Evolutionary conservation across 2,113 vertebrate genomes (phyloP), one percentile per base, ranked within the genome.

Genomic region (Talpa occidentalis): DNA sequence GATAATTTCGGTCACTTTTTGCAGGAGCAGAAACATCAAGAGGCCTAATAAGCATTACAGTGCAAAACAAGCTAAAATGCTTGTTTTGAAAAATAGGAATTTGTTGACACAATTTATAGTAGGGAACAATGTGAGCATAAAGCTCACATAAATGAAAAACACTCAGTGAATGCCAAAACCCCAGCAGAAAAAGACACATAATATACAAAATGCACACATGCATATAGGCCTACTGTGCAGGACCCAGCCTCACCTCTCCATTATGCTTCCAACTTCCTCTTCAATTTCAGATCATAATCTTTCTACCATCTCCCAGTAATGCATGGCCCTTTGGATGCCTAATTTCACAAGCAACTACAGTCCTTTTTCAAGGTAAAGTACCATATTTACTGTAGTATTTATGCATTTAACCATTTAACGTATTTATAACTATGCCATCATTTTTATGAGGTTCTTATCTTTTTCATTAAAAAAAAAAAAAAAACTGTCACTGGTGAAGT

Each of bases 31-130:
- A 72, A 87, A 82, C 3, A 35, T 0, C 15, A 81, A 60, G 60
- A 94, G 5, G 32, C 76, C 28, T 28, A 76, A 90, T 44, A 81
- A 78, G 37, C 26, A 69, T 19, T 42, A 5, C 76, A 83, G 66
- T 47, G 73, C 44, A 35, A 73, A 85, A 59, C 30, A 85, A 26
- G 21, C 22, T 88, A 3, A 5, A 40, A 83, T 42, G 62, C 62
- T 83, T 74, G 17, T 83, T 91, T 88, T 76, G n/a, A 88, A 91
- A 52, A 92, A 69, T 19, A 64, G 19, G 52, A 78, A 74, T 87
- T 86, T 73, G 30, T 92, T 66, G 44, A 62, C 5, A 6, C 7
- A 84, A 22, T 52, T 92, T 82, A 80, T 37, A n/a, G 3, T 32
- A 79, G 24, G 17, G 66, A 76, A 47, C 17, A n/a, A 40, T 12